A percentile compares a stretch with the other conserved stretches of the same genome.
These are phyloP conservation scores for Callyntrura guangdongensis DNA, from an alignment of 2,888 invertebrate species.

Conservation along the genomic window DNA sequence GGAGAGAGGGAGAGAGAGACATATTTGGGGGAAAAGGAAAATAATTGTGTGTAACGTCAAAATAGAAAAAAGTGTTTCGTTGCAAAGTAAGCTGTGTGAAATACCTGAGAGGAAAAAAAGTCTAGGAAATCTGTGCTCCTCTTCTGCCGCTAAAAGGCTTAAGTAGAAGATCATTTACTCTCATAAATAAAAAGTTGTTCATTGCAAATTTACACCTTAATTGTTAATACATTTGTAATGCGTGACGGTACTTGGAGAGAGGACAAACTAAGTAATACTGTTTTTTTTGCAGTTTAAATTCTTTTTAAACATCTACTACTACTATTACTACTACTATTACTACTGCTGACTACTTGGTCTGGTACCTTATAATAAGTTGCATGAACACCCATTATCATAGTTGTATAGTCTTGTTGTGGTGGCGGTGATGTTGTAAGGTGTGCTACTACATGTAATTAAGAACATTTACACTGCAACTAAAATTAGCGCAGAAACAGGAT, in stretches of 20 bases:
- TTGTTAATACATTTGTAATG: no score
- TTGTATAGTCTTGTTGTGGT: not conserved
- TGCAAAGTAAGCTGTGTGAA: slow-evolving; percentile 1
- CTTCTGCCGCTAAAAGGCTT: not conserved
- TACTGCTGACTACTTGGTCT: no score
- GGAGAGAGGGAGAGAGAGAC: no score
- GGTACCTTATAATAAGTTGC: not conserved
- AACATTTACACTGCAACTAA: not conserved
- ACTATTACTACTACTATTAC: no score
- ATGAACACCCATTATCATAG: not conserved
- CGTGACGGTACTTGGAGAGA: no score
- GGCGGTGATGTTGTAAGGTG: not conserved
- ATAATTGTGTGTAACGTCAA: slow-evolving; percentile 25
- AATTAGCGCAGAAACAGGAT: not conserved
- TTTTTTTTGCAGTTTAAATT: no score
- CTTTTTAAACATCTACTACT: no score
- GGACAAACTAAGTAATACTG: no score
- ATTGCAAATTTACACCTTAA: not conserved
- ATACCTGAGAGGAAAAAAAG: not conserved
- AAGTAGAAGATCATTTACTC: slow-evolving; percentile 12
- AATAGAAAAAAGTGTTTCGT: not conserved
- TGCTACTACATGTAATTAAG: not conserved
- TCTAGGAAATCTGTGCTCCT: not conserved
- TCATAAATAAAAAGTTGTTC: slow-evolving; percentile 6
- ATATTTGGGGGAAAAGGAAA: not conserved